These are phyloP conservation scores for Xenopus petersii DNA, from an alignment of 2,797 vertebrate species.

Conservation along the genomic window DNA sequence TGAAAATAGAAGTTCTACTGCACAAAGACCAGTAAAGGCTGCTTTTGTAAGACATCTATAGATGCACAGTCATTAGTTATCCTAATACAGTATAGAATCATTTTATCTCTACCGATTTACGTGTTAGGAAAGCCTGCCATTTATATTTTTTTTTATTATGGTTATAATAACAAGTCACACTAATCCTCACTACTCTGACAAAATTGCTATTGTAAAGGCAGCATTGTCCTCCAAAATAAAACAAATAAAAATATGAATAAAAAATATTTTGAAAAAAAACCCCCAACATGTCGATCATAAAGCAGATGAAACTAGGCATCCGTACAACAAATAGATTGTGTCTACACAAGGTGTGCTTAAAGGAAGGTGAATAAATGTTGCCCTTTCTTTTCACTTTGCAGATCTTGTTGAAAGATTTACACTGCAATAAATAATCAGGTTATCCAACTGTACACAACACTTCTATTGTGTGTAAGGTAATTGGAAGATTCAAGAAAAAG, in stretches of 20 bases:
- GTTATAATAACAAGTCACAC: constrained; percentile 42
- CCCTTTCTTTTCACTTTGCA: constrained; percentile 43
- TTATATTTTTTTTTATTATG: constrained; percentile 36
- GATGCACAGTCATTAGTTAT: constrained; percentile 30
- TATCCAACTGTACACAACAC: constrained; percentile 37
- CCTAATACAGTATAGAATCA: constrained; percentile 16
- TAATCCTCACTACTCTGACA: constrained; percentile 35
- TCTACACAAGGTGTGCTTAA: constrained; percentile 41
- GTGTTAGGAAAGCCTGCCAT: constrained; percentile 47
- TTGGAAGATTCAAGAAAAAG: background rate
- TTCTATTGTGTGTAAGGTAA: constrained; percentile 15
- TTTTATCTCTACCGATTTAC: constrained; percentile 42
- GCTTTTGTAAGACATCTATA: constrained; percentile 34
- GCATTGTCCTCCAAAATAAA: constrained; percentile 16
- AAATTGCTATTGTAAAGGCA: constrained; percentile 12
- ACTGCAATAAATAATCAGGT: constrained; percentile 42
- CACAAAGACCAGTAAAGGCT: constrained; percentile 20
- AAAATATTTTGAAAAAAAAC: constrained; percentile 47
- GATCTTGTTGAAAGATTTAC: constrained; percentile 41
- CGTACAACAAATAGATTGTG: constrained; percentile 43
- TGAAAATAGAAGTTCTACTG: constrained; percentile 23
- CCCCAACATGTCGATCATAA: constrained; percentile 24
- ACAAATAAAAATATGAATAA: constrained; percentile 30
- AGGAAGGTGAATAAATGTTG: constrained; percentile 40
- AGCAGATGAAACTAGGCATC: constrained; percentile 38